Evolutionary conservation across 2,797 vertebrate genomes (phyloP).

Genomic region (Notoglanidium macrostoma): DNA sequence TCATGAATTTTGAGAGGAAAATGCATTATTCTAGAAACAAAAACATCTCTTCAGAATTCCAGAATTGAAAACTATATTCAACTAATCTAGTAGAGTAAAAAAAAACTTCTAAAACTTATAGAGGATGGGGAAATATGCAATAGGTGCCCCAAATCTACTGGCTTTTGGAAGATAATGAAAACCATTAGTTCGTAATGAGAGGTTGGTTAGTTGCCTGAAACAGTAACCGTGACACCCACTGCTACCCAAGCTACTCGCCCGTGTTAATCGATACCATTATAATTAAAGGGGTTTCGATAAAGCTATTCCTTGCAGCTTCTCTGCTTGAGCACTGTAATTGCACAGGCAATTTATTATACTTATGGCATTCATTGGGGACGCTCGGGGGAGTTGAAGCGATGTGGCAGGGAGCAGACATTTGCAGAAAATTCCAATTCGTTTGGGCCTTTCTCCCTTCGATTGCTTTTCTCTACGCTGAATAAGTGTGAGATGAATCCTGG

Average conservation of each 20-base stretch:
- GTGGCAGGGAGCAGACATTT: constrained; percentile 37
- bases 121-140: neutral
- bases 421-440: constrained; percentile 58
- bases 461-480: constrained; percentile 55
- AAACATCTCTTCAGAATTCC: neutral
- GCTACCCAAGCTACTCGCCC: constrained; percentile 61
- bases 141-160: constrained; percentile 5
- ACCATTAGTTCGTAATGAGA: constrained; percentile 38
- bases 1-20: neutral
- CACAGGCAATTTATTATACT: constrained; percentile 70
- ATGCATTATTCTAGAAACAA: neutral
- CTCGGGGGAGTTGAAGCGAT: constrained; percentile 21
- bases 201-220: constrained; percentile 45
- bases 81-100: too few relatives aligned
- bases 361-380: constrained; percentile 64
- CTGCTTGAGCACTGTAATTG: constrained; percentile 66
- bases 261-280: constrained; percentile 73
- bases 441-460: constrained; percentile 45
- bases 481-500: constrained; percentile 55
- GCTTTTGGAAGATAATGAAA: constrained; percentile 36
- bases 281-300: constrained; percentile 77
- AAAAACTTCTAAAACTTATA: neutral
- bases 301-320: constrained; percentile 71
- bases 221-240: constrained; percentile 59
- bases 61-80: too few relatives aligned